Base-by-base conservation (phyloP, 1,140 invertebrate species). In the Plectrocnemia conspersa region DNA sequence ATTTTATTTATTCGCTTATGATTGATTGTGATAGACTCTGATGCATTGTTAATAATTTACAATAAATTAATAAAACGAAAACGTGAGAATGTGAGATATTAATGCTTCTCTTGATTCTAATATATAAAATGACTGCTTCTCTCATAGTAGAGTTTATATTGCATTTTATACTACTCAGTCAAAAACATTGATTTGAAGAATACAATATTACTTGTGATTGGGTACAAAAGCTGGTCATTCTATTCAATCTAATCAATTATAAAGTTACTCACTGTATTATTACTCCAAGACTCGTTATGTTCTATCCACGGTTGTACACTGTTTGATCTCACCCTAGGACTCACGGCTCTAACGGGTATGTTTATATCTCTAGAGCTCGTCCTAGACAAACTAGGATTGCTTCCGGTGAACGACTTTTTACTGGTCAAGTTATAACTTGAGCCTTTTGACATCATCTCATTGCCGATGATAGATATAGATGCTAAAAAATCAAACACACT, bases 331-430 rank as follows among this genome's bases (percentile, higher is more conserved):
- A 76, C 72, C 50, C 74, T 64, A 22, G 74, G 74, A 42, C 74
- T 76, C 2, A 76, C 74, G 19, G 74, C 74, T 21, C 74, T 63
- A 25, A 76, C 73, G 36, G 74, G 74, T 64, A 76, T 76, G 48
- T 69, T 69, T n/a, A 65, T 65, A 56, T 73, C 72, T 61, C 68
- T 70, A 47, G 66, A 71, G 59, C 58, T 69, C 3, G 16, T 33
- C 5, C 52, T 24, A 9, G 27, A 49, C 70, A 66, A 49, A 68
- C 71, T 71, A 52, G 72, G 72, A 56, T 75, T 74, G 64, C 72
- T 74, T 65, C 74, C 72, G 42, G 72, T 64, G 58, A 73, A 74
- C 64, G 70, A 63, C 69, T 75, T 75, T 59, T 73, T 71, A 46
- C 13, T 16, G 33, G 54, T 35, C 13, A 24, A 22, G 1, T 18